phyloP scores from a whole-genome alignment of 2,113 vertebrate genomes.

The Phodopus roborovskii region DNA sequence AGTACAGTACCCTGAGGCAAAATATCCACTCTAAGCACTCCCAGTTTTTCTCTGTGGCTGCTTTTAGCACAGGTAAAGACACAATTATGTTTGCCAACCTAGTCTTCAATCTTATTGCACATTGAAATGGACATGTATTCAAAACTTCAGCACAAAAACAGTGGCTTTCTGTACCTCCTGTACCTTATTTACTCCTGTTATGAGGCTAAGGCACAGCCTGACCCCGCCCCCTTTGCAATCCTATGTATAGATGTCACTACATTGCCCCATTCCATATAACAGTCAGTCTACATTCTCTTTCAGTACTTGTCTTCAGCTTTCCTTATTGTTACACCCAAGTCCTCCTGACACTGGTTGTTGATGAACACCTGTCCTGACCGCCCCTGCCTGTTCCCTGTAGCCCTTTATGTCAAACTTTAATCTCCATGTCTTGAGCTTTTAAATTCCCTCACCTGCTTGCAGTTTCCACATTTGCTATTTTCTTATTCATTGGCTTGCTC shows the following conservation, averaged over 20 bases:
- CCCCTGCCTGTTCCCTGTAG: background rate
- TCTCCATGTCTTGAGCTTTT: background rate
- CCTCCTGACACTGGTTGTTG: background rate
- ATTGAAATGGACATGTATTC: background rate
- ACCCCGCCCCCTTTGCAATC: background rate
- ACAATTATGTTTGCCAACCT: background rate
- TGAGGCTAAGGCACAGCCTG: background rate
- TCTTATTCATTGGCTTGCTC: background rate
- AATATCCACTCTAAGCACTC: background rate
- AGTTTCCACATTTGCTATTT: background rate
- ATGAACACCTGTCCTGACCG: background rate
- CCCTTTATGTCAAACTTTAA: background rate
- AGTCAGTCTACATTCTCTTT: background rate
- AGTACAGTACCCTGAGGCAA: background rate
- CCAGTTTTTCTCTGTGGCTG: background rate
- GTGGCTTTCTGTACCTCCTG: background rate
- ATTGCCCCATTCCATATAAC: background rate
- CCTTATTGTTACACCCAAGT: background rate
- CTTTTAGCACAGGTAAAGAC: conserved; percentile 59
- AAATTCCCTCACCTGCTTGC: conserved; percentile 5
- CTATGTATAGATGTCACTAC: background rate
- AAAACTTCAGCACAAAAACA: background rate
- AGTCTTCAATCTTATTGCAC: background rate
- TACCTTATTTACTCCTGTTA: background rate
- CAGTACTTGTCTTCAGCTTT: background rate